Percentiles rank a stretch among this genome's conserved stretches.
phyloP scores from a whole-genome alignment of 1,140 invertebrate genomes.

The Kradibia gibbosae region DNA sequence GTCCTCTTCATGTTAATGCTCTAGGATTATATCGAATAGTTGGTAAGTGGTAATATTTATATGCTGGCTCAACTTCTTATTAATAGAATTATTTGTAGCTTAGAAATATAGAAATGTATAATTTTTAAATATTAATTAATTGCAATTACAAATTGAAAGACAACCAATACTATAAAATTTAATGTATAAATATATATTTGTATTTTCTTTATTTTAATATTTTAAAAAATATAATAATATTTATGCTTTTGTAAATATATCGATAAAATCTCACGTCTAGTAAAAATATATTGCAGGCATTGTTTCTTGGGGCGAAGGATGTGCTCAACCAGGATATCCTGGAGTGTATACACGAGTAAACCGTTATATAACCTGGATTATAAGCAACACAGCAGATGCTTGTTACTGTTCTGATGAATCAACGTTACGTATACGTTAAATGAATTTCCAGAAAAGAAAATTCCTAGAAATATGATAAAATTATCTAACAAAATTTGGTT shows the following conservation, averaged over 20 bases:
- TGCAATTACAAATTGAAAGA: no score
- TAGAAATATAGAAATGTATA: no score
- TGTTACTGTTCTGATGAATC: conserved; percentile 75
- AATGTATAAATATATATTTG: no score
- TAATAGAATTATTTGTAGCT: no score
- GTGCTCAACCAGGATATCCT: conserved; percentile 83
- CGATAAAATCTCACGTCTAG: background rate
- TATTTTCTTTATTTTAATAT: no score
- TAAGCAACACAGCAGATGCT: conserved; percentile 77
- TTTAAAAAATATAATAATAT: conserved; percentile 26
- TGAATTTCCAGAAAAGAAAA: no score
- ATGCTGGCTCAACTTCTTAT: no score
- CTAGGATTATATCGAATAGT: conserved; percentile 70
- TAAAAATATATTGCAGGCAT: conserved; percentile 72
- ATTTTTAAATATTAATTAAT: no score
- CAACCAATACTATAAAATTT: no score
- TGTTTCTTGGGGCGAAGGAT: conserved; percentile 86
- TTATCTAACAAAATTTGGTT: no score
- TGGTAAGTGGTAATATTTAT: conserved; percentile 67
- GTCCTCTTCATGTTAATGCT: conserved; percentile 75
- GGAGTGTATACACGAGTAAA: conserved; percentile 91
- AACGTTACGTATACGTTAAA: background rate
- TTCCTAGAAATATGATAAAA: no score
- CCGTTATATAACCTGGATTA: conserved; percentile 82
- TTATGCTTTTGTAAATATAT: background rate